A percentile compares a stretch with the other conserved stretches of the same genome.
Evolutionary conservation across 2,113 vertebrate genomes (phyloP).

Genomic region (Corythoichthys haematopterus): DNA sequence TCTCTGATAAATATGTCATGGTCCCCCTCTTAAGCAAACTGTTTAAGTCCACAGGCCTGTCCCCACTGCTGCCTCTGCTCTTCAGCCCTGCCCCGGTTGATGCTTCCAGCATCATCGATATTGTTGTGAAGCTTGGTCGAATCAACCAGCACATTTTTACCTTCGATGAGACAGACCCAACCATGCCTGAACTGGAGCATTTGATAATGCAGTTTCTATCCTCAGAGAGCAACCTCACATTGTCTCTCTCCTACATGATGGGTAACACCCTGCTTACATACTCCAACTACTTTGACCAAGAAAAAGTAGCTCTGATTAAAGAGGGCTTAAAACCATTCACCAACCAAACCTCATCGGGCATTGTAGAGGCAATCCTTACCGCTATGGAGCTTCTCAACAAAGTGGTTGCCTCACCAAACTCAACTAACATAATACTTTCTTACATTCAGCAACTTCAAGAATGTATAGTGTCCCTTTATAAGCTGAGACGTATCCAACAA

Average conservation of each 20-base stretch:
- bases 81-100: conserved; percentile 22
- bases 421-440: conserved; percentile 39
- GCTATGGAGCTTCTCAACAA: conserved; percentile 50
- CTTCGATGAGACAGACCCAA: conserved; percentile 45
- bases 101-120: conserved; percentile 35
- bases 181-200: conserved; percentile 50
- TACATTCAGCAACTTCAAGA: conserved; percentile 59
- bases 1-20: conserved; percentile 36
- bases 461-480: conserved; percentile 38
- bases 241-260: conserved; percentile 54
- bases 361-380: conserved; percentile 49
- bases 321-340: conserved; percentile 45
- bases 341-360: conserved; percentile 53
- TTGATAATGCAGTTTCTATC: conserved; percentile 51
- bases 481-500: conserved; percentile 35
- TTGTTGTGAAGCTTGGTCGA: conserved; percentile 32
- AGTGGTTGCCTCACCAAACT: conserved; percentile 44
- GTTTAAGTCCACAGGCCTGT: conserved; percentile 50
- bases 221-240: conserved; percentile 47
- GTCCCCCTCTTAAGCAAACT: conserved; percentile 33
- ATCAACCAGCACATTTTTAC: conserved; percentile 54
- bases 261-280: conserved; percentile 50
- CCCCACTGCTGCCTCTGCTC: conserved; percentile 50
- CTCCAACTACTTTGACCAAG: conserved; percentile 40
- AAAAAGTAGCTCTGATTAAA: conserved; percentile 32